Conservation (phyloP, 2,888 invertebrate genomes). For the Periphyllus acericola region DNA sequence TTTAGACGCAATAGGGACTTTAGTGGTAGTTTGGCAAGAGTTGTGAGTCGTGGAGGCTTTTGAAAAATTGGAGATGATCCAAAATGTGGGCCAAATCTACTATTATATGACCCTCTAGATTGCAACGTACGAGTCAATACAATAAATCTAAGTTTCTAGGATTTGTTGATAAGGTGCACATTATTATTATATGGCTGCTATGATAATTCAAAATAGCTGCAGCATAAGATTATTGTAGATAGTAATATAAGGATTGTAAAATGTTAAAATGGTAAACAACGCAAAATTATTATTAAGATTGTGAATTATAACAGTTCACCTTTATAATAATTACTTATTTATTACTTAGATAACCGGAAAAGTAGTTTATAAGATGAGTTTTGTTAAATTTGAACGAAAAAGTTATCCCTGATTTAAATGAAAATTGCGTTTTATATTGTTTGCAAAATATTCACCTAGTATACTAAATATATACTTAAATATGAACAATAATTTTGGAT, state of each 20-base stretch:
- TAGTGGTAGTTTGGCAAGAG: conserved; percentile 27
- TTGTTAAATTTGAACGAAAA: no score
- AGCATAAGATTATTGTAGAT: neutral
- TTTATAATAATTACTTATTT: neutral
- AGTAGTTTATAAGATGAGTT: no score
- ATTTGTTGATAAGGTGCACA: conserved; percentile 15
- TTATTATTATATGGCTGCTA: neutral
- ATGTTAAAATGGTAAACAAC: neutral
- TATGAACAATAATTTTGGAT: no score
- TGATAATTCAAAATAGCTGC: neutral
- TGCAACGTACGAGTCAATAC: conserved; percentile 26
- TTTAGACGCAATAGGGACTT: neutral
- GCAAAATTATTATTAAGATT: neutral
- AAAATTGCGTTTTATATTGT: no score
- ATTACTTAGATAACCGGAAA: neutral
- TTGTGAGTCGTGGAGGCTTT: neutral
- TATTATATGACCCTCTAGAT: conserved; percentile 40
- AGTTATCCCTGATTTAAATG: no score
- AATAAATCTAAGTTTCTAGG: neutral
- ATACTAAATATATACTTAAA: no score
- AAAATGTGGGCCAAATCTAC: conserved; percentile 49
- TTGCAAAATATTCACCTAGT: no score
- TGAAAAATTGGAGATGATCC: conserved; percentile 48
- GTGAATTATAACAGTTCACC: neutral
- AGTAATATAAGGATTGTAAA: no score